Conservation (phyloP, 2,797 vertebrate genomes). For the Pangasius krempfi region DNA sequence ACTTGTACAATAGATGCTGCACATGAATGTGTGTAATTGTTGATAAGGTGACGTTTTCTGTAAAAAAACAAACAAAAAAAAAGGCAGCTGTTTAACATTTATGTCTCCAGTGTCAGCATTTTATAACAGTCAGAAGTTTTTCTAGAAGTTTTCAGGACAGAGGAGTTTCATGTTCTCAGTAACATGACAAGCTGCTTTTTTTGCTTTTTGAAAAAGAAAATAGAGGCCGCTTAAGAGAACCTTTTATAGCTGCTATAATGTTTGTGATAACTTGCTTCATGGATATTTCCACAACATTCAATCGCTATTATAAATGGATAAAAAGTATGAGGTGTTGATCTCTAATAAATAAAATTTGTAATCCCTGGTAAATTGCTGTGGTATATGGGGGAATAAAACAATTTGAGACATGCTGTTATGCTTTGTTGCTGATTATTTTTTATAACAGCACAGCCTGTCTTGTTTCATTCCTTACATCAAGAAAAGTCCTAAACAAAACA, state of each 20-base stretch:
- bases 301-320: background rate
- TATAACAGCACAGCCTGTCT: background rate
- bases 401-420: too few relatives aligned
- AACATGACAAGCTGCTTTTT: background rate
- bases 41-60: background rate
- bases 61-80: background rate
- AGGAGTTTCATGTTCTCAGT: background rate
- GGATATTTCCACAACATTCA: background rate
- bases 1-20: too few relatives aligned
- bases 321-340: background rate
- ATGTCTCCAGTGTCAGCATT: background rate
- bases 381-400: background rate
- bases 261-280: background rate
- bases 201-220: too few relatives aligned
- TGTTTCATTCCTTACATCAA: background rate
- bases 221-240: too few relatives aligned
- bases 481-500: background rate
- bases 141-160: too few relatives aligned
- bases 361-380: background rate
- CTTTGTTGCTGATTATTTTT: background rate
- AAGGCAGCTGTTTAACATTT: background rate
- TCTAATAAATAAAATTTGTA: background rate
- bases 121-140: too few relatives aligned
- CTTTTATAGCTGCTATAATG: background rate
- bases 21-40: background rate